Conservation (phyloP, 2,797 vertebrate genomes). For the Lithobates sylvaticus region DNA sequence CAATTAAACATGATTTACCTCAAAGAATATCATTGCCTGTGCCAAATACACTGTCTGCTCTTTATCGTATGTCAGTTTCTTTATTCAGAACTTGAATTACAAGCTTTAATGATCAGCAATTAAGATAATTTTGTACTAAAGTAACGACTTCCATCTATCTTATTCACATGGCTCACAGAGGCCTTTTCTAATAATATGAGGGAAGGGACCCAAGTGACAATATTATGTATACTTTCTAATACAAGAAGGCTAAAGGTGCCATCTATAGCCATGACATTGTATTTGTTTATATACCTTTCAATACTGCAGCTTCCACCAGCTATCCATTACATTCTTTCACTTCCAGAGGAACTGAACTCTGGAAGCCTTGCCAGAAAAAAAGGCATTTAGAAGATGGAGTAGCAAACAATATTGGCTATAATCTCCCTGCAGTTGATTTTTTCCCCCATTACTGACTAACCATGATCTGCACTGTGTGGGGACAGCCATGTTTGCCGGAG, state of each 20-base stretch:
- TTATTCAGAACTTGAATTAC: conserved; percentile 43
- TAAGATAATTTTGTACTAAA: conserved; percentile 49
- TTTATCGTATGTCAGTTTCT: conserved; percentile 45
- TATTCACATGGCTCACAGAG: conserved; percentile 25
- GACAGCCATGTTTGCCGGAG: too few species aligned
- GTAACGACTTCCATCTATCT: conserved; percentile 42
- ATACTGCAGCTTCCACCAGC: too few species aligned
- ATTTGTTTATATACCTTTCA: too few species aligned
- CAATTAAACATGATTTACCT: conserved; percentile 51
- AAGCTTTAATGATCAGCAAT: conserved; percentile 53
- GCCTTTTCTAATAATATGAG: conserved; percentile 38
- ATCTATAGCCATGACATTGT: too few species aligned
- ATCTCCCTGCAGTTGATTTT: too few species aligned
- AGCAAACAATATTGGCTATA: too few species aligned
- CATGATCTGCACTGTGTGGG: too few species aligned
- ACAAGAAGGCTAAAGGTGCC: not conserved
- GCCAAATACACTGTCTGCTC: conserved; percentile 42
- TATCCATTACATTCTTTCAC: too few species aligned
- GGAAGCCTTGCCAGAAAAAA: too few species aligned
- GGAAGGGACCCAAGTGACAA: conserved; percentile 8
- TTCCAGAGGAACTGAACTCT: too few species aligned
- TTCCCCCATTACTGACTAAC: too few species aligned
- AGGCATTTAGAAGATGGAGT: too few species aligned
- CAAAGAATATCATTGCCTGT: conserved; percentile 39
- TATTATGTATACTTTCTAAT: not conserved